Evolutionary conservation across 1,140 invertebrate species (phyloP).

Genomic region (Ceratitis capitata): DNA sequence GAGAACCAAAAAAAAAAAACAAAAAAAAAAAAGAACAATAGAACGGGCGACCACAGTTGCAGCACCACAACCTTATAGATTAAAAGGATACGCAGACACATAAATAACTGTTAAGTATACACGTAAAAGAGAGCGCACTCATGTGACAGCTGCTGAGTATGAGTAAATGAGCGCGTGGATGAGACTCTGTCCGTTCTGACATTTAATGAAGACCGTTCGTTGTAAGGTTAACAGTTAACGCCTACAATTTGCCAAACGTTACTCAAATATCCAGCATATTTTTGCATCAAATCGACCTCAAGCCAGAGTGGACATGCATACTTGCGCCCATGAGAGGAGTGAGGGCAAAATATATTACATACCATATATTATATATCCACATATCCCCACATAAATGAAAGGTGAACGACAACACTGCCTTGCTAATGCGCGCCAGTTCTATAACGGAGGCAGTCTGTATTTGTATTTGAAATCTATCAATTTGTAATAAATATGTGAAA

Average conservation of each 20-base stretch:
- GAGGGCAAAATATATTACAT: too few species aligned
- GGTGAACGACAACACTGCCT: too few species aligned
- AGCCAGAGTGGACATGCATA: not conserved
- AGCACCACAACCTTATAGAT: constrained; percentile 7
- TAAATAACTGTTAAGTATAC: too few species aligned
- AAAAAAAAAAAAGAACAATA: too few species aligned
- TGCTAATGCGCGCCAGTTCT: too few species aligned
- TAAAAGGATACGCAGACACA: not conserved
- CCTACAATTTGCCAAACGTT: not conserved
- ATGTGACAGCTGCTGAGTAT: too few species aligned
- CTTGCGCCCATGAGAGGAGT: not conserved
- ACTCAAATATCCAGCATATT: not conserved
- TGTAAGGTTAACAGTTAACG: not conserved
- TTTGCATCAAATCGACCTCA: constrained; percentile 17
- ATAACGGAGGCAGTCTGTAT: not conserved
- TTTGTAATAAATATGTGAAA: not conserved
- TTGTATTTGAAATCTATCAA: not conserved
- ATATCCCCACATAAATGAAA: too few species aligned
- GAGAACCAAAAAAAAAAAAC: too few species aligned
- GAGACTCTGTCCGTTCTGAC: not conserved
- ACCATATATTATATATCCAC: too few species aligned
- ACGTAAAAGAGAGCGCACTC: too few species aligned
- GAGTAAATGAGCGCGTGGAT: not conserved
- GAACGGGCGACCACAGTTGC: not conserved
- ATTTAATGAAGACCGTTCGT: not conserved